Conservation (phyloP, 2,888 invertebrate genomes). For the Cantharis flavilabris region DNA sequence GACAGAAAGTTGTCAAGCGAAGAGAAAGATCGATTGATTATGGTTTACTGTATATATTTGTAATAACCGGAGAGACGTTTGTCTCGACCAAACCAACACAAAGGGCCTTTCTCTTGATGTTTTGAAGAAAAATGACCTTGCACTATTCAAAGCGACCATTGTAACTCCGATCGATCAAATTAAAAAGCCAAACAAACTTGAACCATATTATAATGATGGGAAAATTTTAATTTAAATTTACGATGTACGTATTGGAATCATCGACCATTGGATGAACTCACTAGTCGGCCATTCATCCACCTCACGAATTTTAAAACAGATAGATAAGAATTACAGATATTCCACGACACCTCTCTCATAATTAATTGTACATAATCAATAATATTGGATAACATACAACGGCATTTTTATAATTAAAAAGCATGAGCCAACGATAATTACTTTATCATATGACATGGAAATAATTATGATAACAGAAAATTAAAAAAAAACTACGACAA, state of each 20-base stretch:
- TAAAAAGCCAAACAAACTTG: not conserved
- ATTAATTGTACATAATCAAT: not conserved
- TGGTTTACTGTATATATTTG: not conserved
- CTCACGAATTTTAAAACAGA: too few species aligned
- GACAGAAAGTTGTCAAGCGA: not conserved
- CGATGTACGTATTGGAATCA: not conserved
- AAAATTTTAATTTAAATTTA: too few species aligned
- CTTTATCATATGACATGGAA: not conserved
- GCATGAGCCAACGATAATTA: not conserved
- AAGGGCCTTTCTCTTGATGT: not conserved
- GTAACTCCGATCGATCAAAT: not conserved
- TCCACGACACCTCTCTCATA: too few species aligned
- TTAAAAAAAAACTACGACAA: not conserved
- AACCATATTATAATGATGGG: too few species aligned
- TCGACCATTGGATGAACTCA: not conserved
- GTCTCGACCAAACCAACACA: not conserved
- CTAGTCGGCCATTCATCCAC: too few species aligned
- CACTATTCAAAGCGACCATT: not conserved
- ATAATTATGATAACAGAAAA: not conserved
- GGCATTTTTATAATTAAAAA: not conserved
- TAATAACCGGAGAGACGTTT: not conserved
- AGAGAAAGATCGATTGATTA: not conserved
- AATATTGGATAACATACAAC: not conserved
- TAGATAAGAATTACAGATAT: too few species aligned
- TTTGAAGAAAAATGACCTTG: not conserved